A percentile compares a stretch with the other conserved stretches of the same genome.
These are phyloP conservation scores for Drosophila nasuta DNA, from an alignment of 1,140 invertebrate species.

Conservation along the genomic window DNA sequence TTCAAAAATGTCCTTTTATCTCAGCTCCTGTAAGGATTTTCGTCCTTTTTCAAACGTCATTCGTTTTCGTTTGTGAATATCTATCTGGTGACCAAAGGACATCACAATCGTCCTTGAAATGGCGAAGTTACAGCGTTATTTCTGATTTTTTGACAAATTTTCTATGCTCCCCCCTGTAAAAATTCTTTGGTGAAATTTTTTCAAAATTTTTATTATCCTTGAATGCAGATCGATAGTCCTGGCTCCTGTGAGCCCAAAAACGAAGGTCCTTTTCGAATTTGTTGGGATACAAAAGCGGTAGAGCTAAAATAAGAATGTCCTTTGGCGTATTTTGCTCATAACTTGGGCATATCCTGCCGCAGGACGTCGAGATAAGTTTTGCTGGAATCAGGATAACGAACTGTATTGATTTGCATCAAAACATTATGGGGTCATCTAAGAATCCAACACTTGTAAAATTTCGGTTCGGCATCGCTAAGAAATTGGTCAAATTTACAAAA, in stretches of 20 bases:
- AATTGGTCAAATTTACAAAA: background rate
- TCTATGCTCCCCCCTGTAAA: background rate
- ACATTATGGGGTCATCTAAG: conserved; percentile 2
- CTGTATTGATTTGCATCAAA: background rate
- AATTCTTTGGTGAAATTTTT: background rate
- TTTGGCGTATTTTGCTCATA: background rate
- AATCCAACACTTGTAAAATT: background rate
- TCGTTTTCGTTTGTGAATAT: background rate
- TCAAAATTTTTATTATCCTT: background rate
- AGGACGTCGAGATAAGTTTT: background rate
- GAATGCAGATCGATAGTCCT: background rate
- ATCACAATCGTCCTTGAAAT: background rate
- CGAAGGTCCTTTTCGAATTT: background rate
- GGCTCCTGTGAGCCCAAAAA: background rate
- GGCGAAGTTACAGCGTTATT: background rate
- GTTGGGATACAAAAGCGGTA: background rate
- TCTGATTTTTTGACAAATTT: background rate
- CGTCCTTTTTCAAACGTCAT: background rate
- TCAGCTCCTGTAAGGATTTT: background rate
- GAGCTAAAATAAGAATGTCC: background rate
- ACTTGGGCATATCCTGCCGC: background rate
- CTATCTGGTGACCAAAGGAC: background rate
- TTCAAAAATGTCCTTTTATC: no score
- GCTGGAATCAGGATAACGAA: background rate
- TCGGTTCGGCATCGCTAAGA: no score